A percentile compares a stretch with the other conserved stretches of the same genome.
phyloP scores from a whole-genome alignment of 2,888 invertebrate species.

The Imbricaverruca yamaguchii region DNA sequence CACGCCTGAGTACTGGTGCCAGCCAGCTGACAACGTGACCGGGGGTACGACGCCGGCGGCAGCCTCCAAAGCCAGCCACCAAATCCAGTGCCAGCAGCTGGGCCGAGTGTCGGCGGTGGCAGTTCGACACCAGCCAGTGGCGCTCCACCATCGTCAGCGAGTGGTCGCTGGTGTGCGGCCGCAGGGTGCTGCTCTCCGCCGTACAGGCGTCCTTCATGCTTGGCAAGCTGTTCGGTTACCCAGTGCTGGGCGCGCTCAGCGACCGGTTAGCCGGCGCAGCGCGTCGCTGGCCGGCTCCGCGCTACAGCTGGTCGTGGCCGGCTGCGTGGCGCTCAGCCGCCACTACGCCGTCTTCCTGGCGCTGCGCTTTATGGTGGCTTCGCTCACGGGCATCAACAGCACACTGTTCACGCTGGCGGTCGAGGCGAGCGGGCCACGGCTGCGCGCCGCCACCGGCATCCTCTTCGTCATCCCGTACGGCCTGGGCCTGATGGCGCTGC shows the following conservation, averaged over 20 bases:
- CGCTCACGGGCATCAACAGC: background rate
- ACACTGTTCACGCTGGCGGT: constrained; percentile 25
- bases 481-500: constrained; percentile 26
- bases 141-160: constrained; percentile 6
- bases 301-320: constrained; percentile 30
- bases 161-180: constrained; percentile 31
- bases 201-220: constrained; percentile 32
- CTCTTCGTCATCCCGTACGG: constrained; percentile 28
- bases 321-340: constrained; percentile 30
- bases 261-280: constrained; percentile 30
- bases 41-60: no score
- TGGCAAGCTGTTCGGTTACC: constrained; percentile 30
- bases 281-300: constrained; percentile 30
- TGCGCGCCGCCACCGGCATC: constrained; percentile 28
- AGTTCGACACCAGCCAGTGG: background rate
- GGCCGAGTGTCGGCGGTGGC: background rate
- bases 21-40: background rate
- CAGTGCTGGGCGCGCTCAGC: constrained; percentile 29
- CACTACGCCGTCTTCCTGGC: constrained; percentile 33
- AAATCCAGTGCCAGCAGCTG: background rate
- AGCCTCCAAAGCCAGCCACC: no score
- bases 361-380: constrained; percentile 31
- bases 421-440: constrained; percentile 28
- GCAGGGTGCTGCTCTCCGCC: constrained; percentile 29
- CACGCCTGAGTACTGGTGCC: constrained; percentile 21